These are phyloP conservation scores for Microtus montanus DNA, from an alignment of 2,113 vertebrate species.

Conservation along the genomic window DNA sequence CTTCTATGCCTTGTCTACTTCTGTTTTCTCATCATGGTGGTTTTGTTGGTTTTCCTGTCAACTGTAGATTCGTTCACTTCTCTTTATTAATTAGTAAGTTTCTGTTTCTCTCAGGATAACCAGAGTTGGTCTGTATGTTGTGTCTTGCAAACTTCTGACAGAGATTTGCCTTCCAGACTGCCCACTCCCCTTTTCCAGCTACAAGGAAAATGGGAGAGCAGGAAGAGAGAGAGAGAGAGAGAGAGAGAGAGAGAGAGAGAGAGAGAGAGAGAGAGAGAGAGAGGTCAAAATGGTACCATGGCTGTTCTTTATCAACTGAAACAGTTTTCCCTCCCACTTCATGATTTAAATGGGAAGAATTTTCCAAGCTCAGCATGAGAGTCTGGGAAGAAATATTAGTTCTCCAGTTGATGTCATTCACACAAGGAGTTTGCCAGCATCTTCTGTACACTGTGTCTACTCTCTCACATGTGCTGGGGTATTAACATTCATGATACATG, in stretches of 20 bases:
- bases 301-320: neutral
- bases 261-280: too few species aligned
- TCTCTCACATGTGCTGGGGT: constrained; percentile 5
- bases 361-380: constrained; percentile 56
- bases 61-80: neutral
- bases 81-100: neutral
- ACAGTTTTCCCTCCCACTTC: neutral
- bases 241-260: too few species aligned
- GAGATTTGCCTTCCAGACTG: neutral
- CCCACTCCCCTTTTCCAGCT: neutral
- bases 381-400: constrained; percentile 54
- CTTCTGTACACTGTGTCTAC: neutral
- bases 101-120: neutral
- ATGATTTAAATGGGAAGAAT: constrained; percentile 13
- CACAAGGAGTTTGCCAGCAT: constrained; percentile 33
- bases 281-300: neutral
- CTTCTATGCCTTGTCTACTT: neutral
- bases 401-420: constrained; percentile 47
- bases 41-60: neutral
- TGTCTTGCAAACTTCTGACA: neutral
- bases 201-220: neutral
- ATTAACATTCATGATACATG: constrained; percentile 33
- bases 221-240: too few species aligned
- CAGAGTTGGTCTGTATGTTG: rapidly evolving
- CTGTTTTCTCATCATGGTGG: neutral